Conservation (phyloP, 2,113 vertebrate species). For the Girardinichthys multiradiatus region DNA sequence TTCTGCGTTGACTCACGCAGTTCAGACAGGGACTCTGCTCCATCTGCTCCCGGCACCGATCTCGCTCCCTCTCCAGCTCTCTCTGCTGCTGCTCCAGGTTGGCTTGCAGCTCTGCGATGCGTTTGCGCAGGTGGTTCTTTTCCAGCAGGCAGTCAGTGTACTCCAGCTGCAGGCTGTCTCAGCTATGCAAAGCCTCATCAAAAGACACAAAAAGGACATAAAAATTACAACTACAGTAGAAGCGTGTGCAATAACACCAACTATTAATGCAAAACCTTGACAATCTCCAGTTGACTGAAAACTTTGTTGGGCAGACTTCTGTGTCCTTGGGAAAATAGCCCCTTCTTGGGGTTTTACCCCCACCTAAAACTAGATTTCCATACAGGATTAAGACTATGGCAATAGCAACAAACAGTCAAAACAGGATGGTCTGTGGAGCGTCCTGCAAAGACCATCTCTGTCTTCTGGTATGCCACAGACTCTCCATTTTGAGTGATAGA, state of each 20-base stretch:
- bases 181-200: conserved; percentile 87
- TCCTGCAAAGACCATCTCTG: no score
- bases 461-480: no score
- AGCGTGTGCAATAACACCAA: neutral
- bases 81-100: conserved; percentile 86
- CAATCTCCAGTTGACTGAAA: no score
- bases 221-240: neutral
- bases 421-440: no score
- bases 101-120: conserved; percentile 86
- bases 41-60: conserved; percentile 77
- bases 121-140: conserved; percentile 91
- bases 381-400: no score
- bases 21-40: conserved; percentile 69
- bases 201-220: neutral
- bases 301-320: no score
- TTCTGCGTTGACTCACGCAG: conserved; percentile 63
- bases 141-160: conserved; percentile 93
- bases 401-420: no score
- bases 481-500: no score
- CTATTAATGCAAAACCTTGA: no score
- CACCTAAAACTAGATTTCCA: neutral
- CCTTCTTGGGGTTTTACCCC: neutral
- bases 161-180: conserved; percentile 89
- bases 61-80: conserved; percentile 73
- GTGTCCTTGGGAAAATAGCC: no score